Evolutionary conservation across 2,888 invertebrate genomes (phyloP), one percentile per base, ranked within the genome.

Genomic region (Amiota communis): DNA sequence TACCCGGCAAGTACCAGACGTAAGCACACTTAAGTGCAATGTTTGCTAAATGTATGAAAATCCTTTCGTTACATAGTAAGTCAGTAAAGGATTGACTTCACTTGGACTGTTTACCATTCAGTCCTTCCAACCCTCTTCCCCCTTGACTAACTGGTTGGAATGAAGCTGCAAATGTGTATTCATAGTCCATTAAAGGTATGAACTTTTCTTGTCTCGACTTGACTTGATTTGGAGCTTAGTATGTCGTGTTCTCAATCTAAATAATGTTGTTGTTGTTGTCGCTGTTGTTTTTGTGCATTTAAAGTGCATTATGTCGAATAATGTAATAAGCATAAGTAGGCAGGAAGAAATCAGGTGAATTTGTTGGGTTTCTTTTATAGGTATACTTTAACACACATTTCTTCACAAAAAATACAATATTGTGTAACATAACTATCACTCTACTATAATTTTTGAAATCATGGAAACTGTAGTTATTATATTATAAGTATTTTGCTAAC

Each of bases 21-120:
- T 23, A 2, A 23, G 63, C 74, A 72, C 75, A 73, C 76, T 63
- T 65, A 83, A 85, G 85, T 86, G 86, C 79, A 85, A 77, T 85
- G 86, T 85, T 82, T 84, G 85, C 76, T 83, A 83, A 83, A 84
- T 82, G 84, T 76, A 79, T 79, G 81, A 78, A 86, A 84, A 86
- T 85, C 86, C 86, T 80, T 71, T 70, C 61, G 61, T 71, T 70
- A 65, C 49, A 70, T 67, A 64, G 64, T 67, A 67, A 67, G 67
- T 67, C 36, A 17, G 23, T 72, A 51, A 72, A 68, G 68, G 57
- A 68, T 72, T 72, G 63, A 53, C 72, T 46, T 53, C 23, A 56
- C 48, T 65, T 57, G 57, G 57, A 17, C 17, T 8, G 15, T 57
- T 57, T 13, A 20, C 15, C 15, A 57, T 57, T 57, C 2, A 23